Evolutionary conservation across 1,140 invertebrate species (phyloP).

Genomic region (Bombus superbus): DNA sequence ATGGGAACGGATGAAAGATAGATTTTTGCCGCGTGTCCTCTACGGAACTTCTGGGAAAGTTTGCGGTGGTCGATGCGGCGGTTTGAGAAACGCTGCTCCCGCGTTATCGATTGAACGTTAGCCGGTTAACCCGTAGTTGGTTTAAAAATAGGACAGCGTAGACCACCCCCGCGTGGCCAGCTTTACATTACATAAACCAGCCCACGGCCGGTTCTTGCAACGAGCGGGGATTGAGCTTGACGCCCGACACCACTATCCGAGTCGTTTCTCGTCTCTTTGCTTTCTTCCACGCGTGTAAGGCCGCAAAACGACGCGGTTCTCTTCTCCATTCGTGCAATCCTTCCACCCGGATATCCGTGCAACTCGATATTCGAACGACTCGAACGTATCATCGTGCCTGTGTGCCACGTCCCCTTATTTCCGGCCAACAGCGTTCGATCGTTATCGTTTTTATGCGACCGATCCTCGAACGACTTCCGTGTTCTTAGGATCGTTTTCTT

Average conservation of each 20-base stretch:
- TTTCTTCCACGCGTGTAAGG: not conserved
- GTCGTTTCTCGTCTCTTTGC: not conserved
- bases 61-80: conserved; percentile 28
- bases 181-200: conserved; percentile 33
- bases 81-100: conserved; percentile 51
- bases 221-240: not conserved
- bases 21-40: not conserved
- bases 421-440: not conserved
- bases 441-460: not conserved
- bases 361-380: not conserved
- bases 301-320: not conserved
- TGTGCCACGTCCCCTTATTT: not conserved
- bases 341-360: not conserved
- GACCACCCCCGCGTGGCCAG: conserved; percentile 44
- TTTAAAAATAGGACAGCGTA: conserved; percentile 73
- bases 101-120: conserved; percentile 73
- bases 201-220: not conserved
- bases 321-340: no score
- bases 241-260: not conserved
- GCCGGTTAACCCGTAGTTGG: conserved; percentile 72
- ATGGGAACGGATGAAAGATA: not conserved
- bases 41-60: not conserved
- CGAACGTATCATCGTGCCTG: not conserved
- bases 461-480: not conserved
- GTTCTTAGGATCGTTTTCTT: not conserved